Conservation (phyloP, 2,113 vertebrate species). For the Callocephalon fimbriatum region DNA sequence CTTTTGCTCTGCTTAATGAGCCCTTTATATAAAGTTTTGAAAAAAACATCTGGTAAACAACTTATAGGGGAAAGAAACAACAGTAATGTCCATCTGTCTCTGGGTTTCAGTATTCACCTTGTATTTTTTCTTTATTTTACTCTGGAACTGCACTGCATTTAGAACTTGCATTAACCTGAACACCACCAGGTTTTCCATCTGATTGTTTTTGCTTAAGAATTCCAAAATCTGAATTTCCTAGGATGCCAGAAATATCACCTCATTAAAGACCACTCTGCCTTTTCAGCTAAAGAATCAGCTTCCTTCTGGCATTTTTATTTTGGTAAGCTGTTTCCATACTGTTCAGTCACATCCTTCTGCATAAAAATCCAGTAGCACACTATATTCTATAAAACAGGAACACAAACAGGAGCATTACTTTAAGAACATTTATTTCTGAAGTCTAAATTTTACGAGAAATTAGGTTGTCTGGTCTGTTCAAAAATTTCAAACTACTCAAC, state of each 20-base stretch:
- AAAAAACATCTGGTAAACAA: not conserved
- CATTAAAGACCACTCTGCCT: conserved; percentile 57
- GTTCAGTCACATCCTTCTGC: conserved; percentile 39
- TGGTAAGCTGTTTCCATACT: conserved; percentile 25
- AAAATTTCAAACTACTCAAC: not conserved
- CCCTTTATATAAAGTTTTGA: not conserved
- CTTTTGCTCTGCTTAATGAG: not conserved
- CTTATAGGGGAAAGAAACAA: not conserved
- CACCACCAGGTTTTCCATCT: not conserved
- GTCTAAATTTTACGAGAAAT: not conserved
- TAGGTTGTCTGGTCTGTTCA: not conserved
- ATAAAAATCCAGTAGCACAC: not conserved
- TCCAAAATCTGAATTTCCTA: conserved; percentile 32
- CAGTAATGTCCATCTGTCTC: not conserved
- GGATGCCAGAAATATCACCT: conserved; percentile 51
- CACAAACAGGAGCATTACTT: not conserved
- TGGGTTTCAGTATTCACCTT: not conserved
- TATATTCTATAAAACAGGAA: not conserved
- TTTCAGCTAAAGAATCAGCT: conserved; percentile 44
- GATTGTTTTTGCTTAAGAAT: not conserved
- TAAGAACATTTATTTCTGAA: not conserved
- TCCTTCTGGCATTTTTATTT: conserved; percentile 58
- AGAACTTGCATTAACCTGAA: conserved; percentile 14
- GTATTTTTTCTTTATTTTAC: conserved; percentile 1
- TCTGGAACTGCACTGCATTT: not conserved